Percentiles rank a stretch among this genome's conserved stretches.
Evolutionary conservation across 2,113 vertebrate species (phyloP).

Genomic region (Entosphenus tridentatus): DNA sequence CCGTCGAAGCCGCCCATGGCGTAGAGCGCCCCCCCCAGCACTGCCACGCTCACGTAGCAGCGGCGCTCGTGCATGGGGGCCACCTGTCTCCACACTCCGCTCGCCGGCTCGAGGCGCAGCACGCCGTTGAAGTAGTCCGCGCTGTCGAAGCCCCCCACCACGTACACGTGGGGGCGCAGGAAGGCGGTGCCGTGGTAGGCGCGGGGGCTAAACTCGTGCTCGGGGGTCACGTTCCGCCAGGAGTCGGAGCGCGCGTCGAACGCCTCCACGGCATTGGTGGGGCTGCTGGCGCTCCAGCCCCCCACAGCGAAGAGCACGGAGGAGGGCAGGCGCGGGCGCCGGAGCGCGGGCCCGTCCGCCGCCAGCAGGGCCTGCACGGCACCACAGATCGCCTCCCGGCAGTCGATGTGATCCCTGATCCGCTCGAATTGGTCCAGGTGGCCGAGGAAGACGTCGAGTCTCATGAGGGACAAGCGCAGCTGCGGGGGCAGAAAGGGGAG

Average conservation of each 20-base stretch:
- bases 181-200: constrained; percentile 27
- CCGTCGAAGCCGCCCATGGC: constrained; percentile 48
- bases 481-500: too few relatives aligned
- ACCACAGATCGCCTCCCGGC: too few relatives aligned
- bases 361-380: background rate
- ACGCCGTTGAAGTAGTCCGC: constrained; percentile 34
- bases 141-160: constrained; percentile 37
- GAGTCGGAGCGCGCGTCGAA: constrained; percentile 31
- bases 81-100: constrained; percentile 32
- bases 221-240: constrained; percentile 30
- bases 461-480: too few relatives aligned
- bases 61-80: constrained; percentile 39
- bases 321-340: constrained; percentile 33
- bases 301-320: constrained; percentile 35
- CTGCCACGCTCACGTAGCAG: constrained; percentile 36
- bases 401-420: too few relatives aligned
- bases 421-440: too few relatives aligned
- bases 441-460: too few relatives aligned
- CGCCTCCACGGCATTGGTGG: constrained; percentile 30
- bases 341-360: constrained; percentile 19
- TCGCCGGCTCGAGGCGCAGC: constrained; percentile 28
- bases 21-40: constrained; percentile 24
- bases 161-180: constrained; percentile 32
- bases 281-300: constrained; percentile 31
- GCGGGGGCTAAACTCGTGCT: constrained; percentile 21